Evolutionary conservation across 2,888 invertebrate genomes (phyloP), one percentile per base, ranked within the genome.

Genomic region (Celastrina argiolus): DNA sequence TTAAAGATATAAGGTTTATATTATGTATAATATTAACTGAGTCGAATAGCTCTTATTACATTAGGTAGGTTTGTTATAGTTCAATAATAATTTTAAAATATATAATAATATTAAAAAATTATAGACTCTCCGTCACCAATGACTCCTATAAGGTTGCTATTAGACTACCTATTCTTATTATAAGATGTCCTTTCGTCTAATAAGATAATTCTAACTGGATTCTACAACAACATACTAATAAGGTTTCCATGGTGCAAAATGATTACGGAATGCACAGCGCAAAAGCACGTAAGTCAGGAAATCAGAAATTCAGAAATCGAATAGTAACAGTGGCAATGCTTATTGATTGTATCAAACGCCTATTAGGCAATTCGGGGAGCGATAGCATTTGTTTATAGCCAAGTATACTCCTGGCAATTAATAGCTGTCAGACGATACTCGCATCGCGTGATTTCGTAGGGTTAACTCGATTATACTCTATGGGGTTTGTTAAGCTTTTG

Each of bases 401-500:
- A 81, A 80, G 79, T 85, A 80, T 82, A 77, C 74, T 77, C 78
- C 77, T 75, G 75, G 79, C 73, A 75, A 82, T 84, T 82, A 84
- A 85, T 84, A 69, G 83, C 81, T 81, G 77, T 77, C 78, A 76
- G 82, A 75, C 81, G 79, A 84, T 85, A 85, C 84, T 85, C 80
- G 79, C 81, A 84, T 83, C 81, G 78, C 78, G 80, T 81, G 80
- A 83, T 85, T 84, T 79, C 76, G 78, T 84, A 80, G 83, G 85
- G 85, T 85, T 81, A 83, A 84, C 81, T 82, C 81, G 83, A 84
- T 85, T 83, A 82, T 78, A 79, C 76, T 76, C 76, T 76, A 77
- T 75, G 76, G 82, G 80, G 82, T 77, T 76, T 77, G 81, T 83
- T 82, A 69, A 81, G 56, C 69, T 68, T 70, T 70, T 81, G 78